These are phyloP conservation scores for Piezodorus guildinii DNA, from an alignment of 1,140 invertebrate genomes.

Conservation along the genomic window DNA sequence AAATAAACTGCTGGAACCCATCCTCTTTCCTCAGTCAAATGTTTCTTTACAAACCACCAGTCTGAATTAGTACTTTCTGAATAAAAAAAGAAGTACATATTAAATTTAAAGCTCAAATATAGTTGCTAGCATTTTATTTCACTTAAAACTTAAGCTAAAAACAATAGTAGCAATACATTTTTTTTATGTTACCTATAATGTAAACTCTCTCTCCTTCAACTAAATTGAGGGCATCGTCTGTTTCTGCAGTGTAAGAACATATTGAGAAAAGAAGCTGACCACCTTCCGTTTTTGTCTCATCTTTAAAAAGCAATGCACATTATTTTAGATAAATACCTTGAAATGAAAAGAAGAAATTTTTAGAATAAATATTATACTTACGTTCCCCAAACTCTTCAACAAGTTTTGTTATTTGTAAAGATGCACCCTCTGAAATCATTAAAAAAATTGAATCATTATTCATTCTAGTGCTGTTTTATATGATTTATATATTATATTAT, in stretches of 20 bases:
- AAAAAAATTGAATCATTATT: too few relatives aligned
- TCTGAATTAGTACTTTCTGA: constrained; percentile 62
- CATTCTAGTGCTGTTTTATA: too few relatives aligned
- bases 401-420: constrained; percentile 45
- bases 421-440: constrained; percentile 40
- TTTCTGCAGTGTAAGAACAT: constrained; percentile 76
- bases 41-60: constrained; percentile 87
- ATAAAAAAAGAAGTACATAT: constrained; percentile 12
- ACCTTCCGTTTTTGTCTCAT: constrained; percentile 43
- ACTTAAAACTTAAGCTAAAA: background rate
- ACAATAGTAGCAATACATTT: background rate
- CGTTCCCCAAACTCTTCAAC: constrained; percentile 41
- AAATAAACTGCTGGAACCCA: constrained; percentile 84
- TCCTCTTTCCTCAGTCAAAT: constrained; percentile 78
- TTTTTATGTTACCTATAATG: constrained; percentile 50
- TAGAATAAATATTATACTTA: constrained; percentile 25
- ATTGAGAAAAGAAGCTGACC: constrained; percentile 65
- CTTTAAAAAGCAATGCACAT: background rate
- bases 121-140: background rate
- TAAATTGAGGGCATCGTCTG: constrained; percentile 71
- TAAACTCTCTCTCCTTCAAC: constrained; percentile 83
- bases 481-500: too few relatives aligned
- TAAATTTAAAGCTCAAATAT: background rate
- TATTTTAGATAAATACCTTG: background rate
- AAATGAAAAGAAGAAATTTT: background rate